These are phyloP conservation scores for Ophion ventricosus DNA, from an alignment of 2,888 invertebrate genomes.

Conservation along the genomic window DNA sequence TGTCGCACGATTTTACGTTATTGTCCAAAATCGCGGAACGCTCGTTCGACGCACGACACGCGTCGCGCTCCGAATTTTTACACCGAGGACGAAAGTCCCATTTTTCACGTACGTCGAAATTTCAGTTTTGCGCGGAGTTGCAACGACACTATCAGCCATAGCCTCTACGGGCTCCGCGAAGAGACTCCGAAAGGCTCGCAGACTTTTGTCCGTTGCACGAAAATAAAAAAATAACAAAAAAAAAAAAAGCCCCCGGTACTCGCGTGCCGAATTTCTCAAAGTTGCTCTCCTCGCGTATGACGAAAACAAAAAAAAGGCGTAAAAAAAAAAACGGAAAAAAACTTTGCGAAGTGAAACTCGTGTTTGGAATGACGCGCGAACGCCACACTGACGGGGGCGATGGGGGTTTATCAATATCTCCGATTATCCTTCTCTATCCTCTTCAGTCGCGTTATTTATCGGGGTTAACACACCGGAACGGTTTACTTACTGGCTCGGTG, in stretches of 20 bases:
- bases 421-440: neutral
- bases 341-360: constrained; percentile 37
- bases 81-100: constrained; percentile 11
- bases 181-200: constrained; percentile 13
- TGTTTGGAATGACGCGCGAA: constrained; percentile 52
- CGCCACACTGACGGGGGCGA: constrained; percentile 25
- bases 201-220: constrained; percentile 6
- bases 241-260: neutral
- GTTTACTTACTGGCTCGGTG: constrained; percentile 52
- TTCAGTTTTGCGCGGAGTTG: constrained; percentile 44
- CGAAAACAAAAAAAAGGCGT: constrained; percentile 1
- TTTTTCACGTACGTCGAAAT: constrained; percentile 52
- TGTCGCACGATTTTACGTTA: constrained; percentile 24
- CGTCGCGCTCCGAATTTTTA: constrained; percentile 25
- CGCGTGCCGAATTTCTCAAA: constrained; percentile 21
- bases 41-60: constrained; percentile 64
- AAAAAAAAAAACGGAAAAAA: constrained; percentile 25
- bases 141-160: constrained; percentile 27
- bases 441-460: constrained; percentile 22
- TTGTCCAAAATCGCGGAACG: constrained; percentile 48
- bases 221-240: neutral
- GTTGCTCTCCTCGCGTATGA: constrained; percentile 14
- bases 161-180: constrained; percentile 27
- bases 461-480: constrained; percentile 62
- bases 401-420: constrained; percentile 10